Evolutionary conservation across 2,888 invertebrate species (phyloP), one percentile per base, ranked within the genome.

Genomic region (Bombylius discolor): DNA sequence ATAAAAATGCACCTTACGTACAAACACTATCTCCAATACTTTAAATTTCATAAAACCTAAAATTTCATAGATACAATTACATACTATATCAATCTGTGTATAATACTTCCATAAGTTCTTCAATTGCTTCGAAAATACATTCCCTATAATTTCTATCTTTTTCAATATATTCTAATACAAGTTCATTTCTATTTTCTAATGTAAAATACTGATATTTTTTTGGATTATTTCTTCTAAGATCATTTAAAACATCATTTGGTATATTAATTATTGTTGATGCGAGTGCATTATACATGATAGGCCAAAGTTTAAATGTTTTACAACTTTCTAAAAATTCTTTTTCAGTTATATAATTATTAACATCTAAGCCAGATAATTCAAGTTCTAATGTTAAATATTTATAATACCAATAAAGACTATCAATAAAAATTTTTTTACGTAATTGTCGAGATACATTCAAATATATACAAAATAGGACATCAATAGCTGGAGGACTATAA

Each of bases 251-350:
- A 55, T 72, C 70, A 1, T 67, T 64, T 0, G 74, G 71, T 7
- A 76, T 60, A 48, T 67, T 67, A 3, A 69, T 47, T 2, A 69
- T 58, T 0, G 70, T 69, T 2, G 67, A 66, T 3, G 63, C 63
- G 36, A 71, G 65, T 52, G 72, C 72, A 34, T 73, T 75, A 52
- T 70, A 73, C 50, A 70, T 68, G 36, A 69, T 66, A 1, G 73
- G 70, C 48, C 72, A 69, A 11, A 74, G 60, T 47, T 69, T 66
- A 55, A 72, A 71, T 23, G 68, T 65, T 8, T 67, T 59, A 5
- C 74, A 56, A 46, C 73, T 73, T 44, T 67, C 60, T 5, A 66
- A 53, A 57, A 77, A 76, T 11, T 68, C 65, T 0, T 60, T 12
- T 45, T 62, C 67, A 23, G 69, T 64, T 5, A 76, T 61, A 44